Base-by-base conservation (phyloP, 2,797 vertebrate genomes). In the Hypotaenidia philippensis region DNA sequence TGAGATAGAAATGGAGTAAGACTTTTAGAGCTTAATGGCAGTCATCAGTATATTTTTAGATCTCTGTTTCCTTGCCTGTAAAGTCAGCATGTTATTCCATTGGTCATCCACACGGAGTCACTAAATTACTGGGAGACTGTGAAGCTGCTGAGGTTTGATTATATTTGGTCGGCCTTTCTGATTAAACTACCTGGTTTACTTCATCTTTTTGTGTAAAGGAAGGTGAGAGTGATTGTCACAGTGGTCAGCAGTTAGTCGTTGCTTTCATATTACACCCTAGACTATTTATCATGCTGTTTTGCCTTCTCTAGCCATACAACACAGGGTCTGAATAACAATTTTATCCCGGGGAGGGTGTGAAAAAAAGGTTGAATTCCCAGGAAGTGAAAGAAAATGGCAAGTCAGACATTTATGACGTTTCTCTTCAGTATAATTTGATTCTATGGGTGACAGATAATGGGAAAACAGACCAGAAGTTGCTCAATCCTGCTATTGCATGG, bases 91-190 rank as follows among this genome's bases (percentile, higher is more conserved):
- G 96, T 96, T 74, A 80, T 98, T 97, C 75, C 57, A 3, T 4
- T 18, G 34, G n/a, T 92, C 44, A 70, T 89, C 98, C 98, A 98
- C 98, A 95, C 0, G 98, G 97, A 97, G 98, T 98, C 97, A 94
- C 90, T 95, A 91, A 89, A 85, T 93, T 93, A 95, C 95, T 94
- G 80, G 64, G 85, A 92, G 80, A 91, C 76, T 53, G 8, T 41
- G 82, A 79, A 81, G 69, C 75, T 74, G 21, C 44, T 81, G 74
- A 47, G 31, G 10, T 45, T 45, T 76, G 41, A 27, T 86, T 56
- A 22, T 76, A 6, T 55, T 53, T 34, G 13, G 0, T 36, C 86
- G 13, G 13, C 57, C 29, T 70, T 94, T 91, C 55, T 50, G 52
- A 7, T 21, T 61, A 18, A 65, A 44, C 34, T 78, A 27, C 4